These are phyloP conservation scores for Crotalus helleri DNA, from an alignment of 2,113 vertebrate species.

Conservation along the genomic window DNA sequence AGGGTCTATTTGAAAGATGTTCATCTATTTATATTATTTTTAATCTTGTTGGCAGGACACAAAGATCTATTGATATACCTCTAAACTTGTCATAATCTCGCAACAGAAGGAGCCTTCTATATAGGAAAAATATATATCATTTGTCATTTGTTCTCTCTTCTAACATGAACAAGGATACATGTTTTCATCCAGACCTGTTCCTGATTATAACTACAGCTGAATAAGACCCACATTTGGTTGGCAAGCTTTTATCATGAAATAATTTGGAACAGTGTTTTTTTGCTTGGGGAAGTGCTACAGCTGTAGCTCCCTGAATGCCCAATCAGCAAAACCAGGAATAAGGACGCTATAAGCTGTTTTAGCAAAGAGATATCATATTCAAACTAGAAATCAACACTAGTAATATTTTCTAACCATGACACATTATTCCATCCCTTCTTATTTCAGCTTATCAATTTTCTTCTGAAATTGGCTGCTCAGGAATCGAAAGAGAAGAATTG, in stretches of 20 bases:
- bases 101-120: not conserved
- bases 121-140: not conserved
- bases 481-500: not conserved
- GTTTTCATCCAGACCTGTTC: not conserved
- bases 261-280: not conserved
- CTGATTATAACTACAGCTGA: not conserved
- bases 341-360: constrained; percentile 2
- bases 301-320: not conserved
- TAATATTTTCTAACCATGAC: not conserved
- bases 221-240: not conserved
- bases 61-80: constrained; percentile 20
- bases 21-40: not conserved
- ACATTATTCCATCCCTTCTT: not conserved
- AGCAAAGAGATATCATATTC: not conserved
- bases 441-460: not conserved
- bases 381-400: constrained; percentile 1
- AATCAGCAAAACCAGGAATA: constrained; percentile 2
- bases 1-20: not conserved
- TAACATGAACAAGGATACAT: too few relatives aligned
- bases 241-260: not conserved
- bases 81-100: not conserved
- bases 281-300: not conserved
- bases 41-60: constrained; percentile 12
- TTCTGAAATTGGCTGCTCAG: not conserved
- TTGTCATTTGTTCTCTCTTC: not conserved